phyloP scores from a whole-genome alignment of 1,140 invertebrate species.

The Scaptodrosophila lebanonensis region DNA sequence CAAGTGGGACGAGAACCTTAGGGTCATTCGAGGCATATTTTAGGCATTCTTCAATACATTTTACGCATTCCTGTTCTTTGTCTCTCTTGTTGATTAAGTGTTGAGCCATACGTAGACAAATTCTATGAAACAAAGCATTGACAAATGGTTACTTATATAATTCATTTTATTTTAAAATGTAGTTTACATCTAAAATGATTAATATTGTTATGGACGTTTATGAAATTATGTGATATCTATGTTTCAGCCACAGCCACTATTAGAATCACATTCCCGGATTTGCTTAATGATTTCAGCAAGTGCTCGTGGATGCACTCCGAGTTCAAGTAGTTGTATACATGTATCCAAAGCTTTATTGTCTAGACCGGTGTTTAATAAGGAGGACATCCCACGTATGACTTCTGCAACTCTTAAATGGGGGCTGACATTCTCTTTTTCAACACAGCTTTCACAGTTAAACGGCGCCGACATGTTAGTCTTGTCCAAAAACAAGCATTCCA shows the following conservation, averaged over 20 bases:
- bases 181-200: too few species aligned
- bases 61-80: conserved; percentile 84
- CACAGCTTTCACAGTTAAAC: too few species aligned
- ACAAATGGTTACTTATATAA: background rate
- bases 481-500: too few species aligned
- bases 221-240: too few species aligned
- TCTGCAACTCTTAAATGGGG: background rate
- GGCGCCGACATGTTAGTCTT: too few species aligned
- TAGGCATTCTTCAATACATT: conserved; percentile 91
- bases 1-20: conserved; percentile 85
- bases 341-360: background rate
- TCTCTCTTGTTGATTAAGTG: conserved; percentile 70
- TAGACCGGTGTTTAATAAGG: conserved; percentile 6
- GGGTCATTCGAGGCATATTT: conserved; percentile 87
- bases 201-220: too few species aligned
- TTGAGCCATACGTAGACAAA: conserved; percentile 76
- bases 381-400: conserved; percentile 2
- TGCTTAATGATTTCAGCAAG: conserved; percentile 10
- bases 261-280: too few species aligned
- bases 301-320: conserved; percentile 7
- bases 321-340: conserved; percentile 5
- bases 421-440: background rate
- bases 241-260: too few species aligned
- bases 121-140: conserved; percentile 28
- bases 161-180: too few species aligned